Conservation (phyloP, 2,113 vertebrate genomes). For the Cyphomyrus plagiostoma region DNA sequence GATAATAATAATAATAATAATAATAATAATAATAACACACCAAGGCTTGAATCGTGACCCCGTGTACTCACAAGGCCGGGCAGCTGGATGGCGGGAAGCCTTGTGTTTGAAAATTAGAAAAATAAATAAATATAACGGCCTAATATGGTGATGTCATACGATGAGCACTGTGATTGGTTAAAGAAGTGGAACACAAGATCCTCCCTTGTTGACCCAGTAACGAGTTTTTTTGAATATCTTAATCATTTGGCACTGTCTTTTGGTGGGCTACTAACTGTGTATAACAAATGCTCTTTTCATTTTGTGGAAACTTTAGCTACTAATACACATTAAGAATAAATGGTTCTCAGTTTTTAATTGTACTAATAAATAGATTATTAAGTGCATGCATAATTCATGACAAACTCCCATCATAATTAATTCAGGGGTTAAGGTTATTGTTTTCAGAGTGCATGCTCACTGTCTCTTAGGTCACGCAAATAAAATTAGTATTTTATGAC, state of each 20-base stretch:
- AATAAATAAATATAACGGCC: not conserved
- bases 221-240: not conserved
- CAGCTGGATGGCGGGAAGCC: not conserved
- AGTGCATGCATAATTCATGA: not conserved
- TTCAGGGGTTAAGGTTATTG: not conserved
- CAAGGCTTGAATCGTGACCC: not conserved
- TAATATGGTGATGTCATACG: not conserved
- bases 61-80: too few relatives aligned
- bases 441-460: not conserved
- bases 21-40: not conserved
- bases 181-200: not conserved
- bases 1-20: not conserved
- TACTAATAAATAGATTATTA: constrained; percentile 14
- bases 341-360: constrained; percentile 1
- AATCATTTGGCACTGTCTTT: not conserved
- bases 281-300: not conserved
- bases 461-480: too few relatives aligned
- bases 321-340: not conserved
- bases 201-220: not conserved
- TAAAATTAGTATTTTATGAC: not conserved
- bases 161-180: not conserved
- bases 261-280: not conserved
- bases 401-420: not conserved
- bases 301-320: constrained; percentile 3
- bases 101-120: not conserved